These are phyloP conservation scores for Pseudorhiza aurosa DNA, from an alignment of 30 jellyfish, hydroid and myxozoan genomes.

Conservation along the genomic window DNA sequence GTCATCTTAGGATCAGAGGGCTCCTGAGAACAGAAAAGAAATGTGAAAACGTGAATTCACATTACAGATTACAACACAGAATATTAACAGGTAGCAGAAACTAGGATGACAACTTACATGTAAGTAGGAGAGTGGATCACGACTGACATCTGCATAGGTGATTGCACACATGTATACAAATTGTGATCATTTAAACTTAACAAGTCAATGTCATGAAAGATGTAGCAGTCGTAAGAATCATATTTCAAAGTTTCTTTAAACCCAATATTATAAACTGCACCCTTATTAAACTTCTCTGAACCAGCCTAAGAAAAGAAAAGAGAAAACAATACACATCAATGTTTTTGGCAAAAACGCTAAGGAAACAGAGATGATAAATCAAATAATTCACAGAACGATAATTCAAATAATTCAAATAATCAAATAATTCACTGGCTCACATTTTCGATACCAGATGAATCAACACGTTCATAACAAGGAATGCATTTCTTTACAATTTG, in stretches of 20 bases:
- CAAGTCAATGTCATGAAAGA: conserved; percentile 2
- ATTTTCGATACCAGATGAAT: too few relatives aligned
- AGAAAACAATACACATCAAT: too few relatives aligned
- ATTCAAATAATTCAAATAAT: too few relatives aligned
- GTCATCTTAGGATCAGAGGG: too few relatives aligned
- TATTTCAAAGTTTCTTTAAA: neutral
- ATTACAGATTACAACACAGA: too few relatives aligned
- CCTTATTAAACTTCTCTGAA: neutral
- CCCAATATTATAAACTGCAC: neutral
- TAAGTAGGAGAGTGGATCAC: neutral
- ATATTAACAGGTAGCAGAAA: neutral
- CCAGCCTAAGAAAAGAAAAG: neutral
- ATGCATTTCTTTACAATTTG: too few relatives aligned
- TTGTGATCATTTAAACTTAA: neutral
- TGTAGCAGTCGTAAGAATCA: neutral
- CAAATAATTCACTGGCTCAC: too few relatives aligned
- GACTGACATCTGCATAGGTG: conserved; percentile 1
- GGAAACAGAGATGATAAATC: too few relatives aligned
- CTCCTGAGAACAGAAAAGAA: too few relatives aligned
- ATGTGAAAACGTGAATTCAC: neutral
- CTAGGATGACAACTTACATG: neutral
- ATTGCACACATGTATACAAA: neutral
- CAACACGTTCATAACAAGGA: too few relatives aligned
- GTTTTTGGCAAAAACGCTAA: neutral
- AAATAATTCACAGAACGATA: too few relatives aligned